A percentile compares a stretch with the other conserved stretches of the same genome.
These are phyloP conservation scores for Zoanthus solanderi DNA, from an alignment of 92 coral and sea anemone genomes.

Conservation along the genomic window DNA sequence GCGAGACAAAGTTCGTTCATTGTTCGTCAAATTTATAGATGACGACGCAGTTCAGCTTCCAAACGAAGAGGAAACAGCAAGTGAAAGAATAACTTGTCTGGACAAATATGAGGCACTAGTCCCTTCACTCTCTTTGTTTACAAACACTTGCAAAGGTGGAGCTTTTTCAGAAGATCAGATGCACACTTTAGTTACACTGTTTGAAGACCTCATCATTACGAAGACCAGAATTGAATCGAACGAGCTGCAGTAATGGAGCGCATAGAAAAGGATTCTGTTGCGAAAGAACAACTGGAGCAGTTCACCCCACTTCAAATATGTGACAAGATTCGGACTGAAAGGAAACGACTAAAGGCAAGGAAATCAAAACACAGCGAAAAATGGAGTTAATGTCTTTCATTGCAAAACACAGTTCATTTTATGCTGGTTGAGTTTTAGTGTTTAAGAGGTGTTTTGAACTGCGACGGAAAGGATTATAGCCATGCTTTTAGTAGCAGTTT, in stretches of 20 bases:
- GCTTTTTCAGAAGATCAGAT: slow-evolving; percentile 11
- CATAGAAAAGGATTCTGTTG: slow-evolving; percentile 4
- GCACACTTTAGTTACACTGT: slow-evolving; percentile 4
- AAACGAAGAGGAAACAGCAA: slow-evolving; percentile 2
- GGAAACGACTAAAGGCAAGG: background rate
- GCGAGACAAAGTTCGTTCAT: slow-evolving; percentile 40
- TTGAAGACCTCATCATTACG: slow-evolving; percentile 5
- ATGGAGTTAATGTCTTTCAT: background rate
- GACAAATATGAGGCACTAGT: background rate
- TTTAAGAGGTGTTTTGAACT: slow-evolving; percentile 7
- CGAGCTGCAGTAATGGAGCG: slow-evolving; percentile 3
- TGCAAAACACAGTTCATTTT: background rate
- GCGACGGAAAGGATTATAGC: slow-evolving; percentile 1
- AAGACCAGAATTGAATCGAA: slow-evolving; percentile 7
- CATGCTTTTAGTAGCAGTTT: slow-evolving; percentile 11
- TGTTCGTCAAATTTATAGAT: slow-evolving; percentile 14
- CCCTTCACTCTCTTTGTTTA: slow-evolving; percentile 9
- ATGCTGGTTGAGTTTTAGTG: slow-evolving; percentile 11
- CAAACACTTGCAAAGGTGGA: background rate
- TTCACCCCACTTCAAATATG: slow-evolving; percentile 10
- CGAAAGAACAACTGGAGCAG: slow-evolving; percentile 10
- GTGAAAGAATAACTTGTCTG: slow-evolving; percentile 7
- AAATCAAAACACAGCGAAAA: background rate
- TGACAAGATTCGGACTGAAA: slow-evolving; percentile 13
- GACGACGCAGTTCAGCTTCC: slow-evolving; percentile 2